These are phyloP conservation scores for Sipha flava DNA, from an alignment of 1,140 invertebrate species.

Conservation along the genomic window DNA sequence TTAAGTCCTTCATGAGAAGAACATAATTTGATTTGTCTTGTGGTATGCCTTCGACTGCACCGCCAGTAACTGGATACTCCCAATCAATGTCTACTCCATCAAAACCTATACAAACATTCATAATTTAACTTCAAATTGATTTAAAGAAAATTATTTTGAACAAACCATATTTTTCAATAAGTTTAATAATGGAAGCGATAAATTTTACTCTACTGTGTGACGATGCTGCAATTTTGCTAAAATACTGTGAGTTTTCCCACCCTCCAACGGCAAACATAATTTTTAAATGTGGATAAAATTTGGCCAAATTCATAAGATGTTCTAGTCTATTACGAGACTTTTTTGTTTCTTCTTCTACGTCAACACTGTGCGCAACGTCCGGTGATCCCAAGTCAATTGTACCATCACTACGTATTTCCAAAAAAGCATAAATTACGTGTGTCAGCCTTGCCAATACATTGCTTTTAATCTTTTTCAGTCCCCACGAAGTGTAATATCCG, in stretches of 20 bases:
- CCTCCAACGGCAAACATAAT: constrained; percentile 51
- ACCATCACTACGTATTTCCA: constrained; percentile 34
- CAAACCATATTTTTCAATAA: constrained; percentile 47
- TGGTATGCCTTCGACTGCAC: constrained; percentile 34
- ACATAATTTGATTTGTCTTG: constrained; percentile 36
- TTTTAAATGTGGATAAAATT: constrained; percentile 41
- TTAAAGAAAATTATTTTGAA: background rate
- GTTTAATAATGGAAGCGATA: constrained; percentile 52
- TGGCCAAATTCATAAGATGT: background rate
- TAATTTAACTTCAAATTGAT: background rate
- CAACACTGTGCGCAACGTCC: constrained; percentile 10
- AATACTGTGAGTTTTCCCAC: constrained; percentile 46
- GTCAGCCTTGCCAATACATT: constrained; percentile 30
- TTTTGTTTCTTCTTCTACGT: constrained; percentile 24
- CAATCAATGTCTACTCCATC: constrained; percentile 56
- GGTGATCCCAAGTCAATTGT: constrained; percentile 19
- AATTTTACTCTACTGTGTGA: constrained; percentile 48
- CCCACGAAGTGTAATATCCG: constrained; percentile 36
- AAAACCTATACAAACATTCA: constrained; percentile 40
- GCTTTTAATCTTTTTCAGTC: constrained; percentile 11
- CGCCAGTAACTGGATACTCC: constrained; percentile 49
- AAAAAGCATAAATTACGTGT: constrained; percentile 36
- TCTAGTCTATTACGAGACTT: constrained; percentile 1
- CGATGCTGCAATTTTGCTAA: constrained; percentile 48
- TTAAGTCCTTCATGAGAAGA: constrained; percentile 34